Base-by-base conservation (phyloP, 2,113 vertebrate species). In the Uria lomvia region DNA sequence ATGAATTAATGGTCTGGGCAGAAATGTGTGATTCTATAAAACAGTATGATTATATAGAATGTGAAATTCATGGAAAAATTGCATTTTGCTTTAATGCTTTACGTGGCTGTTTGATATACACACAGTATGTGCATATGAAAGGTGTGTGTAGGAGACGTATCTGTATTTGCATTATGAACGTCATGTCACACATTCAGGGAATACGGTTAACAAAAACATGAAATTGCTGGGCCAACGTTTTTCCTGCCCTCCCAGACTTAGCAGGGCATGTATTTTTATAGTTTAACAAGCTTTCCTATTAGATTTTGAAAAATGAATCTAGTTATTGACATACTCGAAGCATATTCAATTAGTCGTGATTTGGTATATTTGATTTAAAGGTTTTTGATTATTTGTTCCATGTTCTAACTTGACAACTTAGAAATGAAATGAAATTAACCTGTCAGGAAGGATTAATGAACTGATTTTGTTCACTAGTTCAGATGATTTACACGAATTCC, bases 391-490 rank as follows among this genome's bases (percentile, higher is more conserved):
- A 96, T 97, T 97, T 97, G 96, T 88, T 94, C 92, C 94, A 59
- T 95, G 96, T 97, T 97, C 90, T 94, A 96, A 97, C 94, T 86
- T 97, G 97, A 97, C 96, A 97, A 78, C 92, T 96, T 97, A 96
- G 96, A 96, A 96, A 97, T 91, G 63, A 93, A 95, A 94, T 94
- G 89, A 97, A 97, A 97, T 97, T 96, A 97, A 97, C 80, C 89
- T 97, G 97, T 97, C 97, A 97, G 55, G 56, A 95, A 95, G 94
- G 95, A 97, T 97, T 97, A 97, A 97, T 97, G 97, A 96, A 93
- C 85, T 93, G 92, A 97, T 97, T 96, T 97, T 93, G 47, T 95
- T 94, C 86, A 91, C 91, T 92, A 87, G 76, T 95, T 96, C 90
- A 83, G 88, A 93, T 86, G 87, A 97, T 97, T 95, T 96, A 95